These are phyloP conservation scores for Podilymbus podiceps DNA, from an alignment of 2,113 vertebrate species.

Conservation along the genomic window DNA sequence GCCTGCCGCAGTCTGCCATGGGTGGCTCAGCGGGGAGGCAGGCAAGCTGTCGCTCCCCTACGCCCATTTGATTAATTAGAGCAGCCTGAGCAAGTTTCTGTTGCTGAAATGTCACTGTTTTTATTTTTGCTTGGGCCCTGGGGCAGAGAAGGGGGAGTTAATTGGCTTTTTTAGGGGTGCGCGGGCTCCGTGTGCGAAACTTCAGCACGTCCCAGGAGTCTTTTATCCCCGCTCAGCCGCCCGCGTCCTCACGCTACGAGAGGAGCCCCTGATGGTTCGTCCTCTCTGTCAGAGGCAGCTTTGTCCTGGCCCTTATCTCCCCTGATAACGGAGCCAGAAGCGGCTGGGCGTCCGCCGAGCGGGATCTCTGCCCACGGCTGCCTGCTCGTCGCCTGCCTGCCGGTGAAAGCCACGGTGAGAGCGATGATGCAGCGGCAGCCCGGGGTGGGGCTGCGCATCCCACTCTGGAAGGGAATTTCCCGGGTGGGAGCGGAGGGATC, in stretches of 20 bases:
- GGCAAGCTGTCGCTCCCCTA: not conserved
- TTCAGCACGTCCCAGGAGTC: not conserved
- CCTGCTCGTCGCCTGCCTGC: not conserved
- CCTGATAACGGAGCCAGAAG: not conserved
- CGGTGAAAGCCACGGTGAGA: not conserved
- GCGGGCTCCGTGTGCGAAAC: rapidly evolving
- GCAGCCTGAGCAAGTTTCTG: not conserved
- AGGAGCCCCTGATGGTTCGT: not conserved
- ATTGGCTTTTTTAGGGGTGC: not conserved
- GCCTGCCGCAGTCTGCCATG: not conserved
- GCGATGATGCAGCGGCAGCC: rapidly evolving
- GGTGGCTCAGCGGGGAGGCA: not conserved
- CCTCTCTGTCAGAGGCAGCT: not conserved
- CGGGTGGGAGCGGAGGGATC: not conserved
- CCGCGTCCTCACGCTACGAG: rapidly evolving
- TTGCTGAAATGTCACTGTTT: not conserved
- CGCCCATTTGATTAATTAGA: not conserved
- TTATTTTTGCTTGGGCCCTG: not conserved
- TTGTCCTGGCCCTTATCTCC: not conserved
- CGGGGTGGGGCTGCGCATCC: not conserved
- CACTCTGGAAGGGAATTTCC: not conserved
- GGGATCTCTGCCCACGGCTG: not conserved
- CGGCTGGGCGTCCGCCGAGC: rapidly evolving
- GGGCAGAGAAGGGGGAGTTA: not conserved
- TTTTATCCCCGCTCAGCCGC: not conserved